These are phyloP conservation scores for Nesoenas mayeri DNA, from an alignment of 2,113 vertebrate species.

Conservation along the genomic window DNA sequence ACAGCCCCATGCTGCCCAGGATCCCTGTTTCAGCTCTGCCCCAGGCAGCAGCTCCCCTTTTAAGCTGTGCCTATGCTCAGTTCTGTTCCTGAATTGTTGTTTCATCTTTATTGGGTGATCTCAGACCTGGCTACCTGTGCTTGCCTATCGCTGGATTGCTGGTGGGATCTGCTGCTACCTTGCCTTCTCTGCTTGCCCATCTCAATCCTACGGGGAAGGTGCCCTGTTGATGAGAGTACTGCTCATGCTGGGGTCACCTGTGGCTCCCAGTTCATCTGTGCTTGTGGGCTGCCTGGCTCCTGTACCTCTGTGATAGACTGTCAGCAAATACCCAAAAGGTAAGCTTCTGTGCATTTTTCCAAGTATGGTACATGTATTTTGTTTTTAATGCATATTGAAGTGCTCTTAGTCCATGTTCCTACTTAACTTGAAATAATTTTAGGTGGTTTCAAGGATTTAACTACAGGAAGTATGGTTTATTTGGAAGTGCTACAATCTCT, in stretches of 20 bases:
- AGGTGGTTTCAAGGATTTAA: neutral
- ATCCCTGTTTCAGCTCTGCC: neutral
- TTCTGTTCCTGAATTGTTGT: accelerated
- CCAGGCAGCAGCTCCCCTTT: accelerated
- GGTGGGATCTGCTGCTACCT: accelerated
- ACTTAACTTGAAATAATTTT: neutral
- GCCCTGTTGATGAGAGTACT: accelerated
- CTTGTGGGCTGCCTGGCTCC: neutral
- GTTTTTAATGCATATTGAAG: accelerated
- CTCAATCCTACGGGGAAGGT: accelerated
- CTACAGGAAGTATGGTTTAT: neutral
- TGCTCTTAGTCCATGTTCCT: neutral
- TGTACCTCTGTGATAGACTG: neutral
- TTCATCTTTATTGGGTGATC: accelerated
- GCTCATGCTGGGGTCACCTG: accelerated
- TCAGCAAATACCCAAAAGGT: neutral
- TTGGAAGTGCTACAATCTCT: neutral
- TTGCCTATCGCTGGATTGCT: accelerated
- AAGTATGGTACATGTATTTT: neutral
- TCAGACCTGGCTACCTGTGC: accelerated
- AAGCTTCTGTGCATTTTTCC: neutral
- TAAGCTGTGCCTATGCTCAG: accelerated
- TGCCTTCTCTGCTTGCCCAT: accelerated
- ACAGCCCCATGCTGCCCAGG: too few species aligned
- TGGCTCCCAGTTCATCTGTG: neutral